Evolutionary conservation across 2,797 vertebrate genomes (phyloP).

Genomic region (Helarctos malayanus): DNA sequence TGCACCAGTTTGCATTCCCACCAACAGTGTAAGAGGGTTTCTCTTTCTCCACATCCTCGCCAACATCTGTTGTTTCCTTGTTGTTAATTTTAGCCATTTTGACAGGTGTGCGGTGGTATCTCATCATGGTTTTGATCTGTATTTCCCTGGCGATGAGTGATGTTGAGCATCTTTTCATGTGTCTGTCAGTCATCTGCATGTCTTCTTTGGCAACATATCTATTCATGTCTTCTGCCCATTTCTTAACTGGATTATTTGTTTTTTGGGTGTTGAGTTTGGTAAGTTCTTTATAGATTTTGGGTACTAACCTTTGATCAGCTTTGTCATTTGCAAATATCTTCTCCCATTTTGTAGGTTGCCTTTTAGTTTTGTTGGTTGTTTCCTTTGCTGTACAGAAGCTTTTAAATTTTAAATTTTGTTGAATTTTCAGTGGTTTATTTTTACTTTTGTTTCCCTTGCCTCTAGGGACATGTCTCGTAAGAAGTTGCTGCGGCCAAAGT

Average conservation of each 20-base stretch:
- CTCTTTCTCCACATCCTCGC: background rate
- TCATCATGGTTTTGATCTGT: background rate
- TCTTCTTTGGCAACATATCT: background rate
- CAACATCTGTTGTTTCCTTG: background rate
- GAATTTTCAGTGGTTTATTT: background rate
- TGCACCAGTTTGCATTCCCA: background rate
- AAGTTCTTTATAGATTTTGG: background rate
- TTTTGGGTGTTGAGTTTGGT: background rate
- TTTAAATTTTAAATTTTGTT: background rate
- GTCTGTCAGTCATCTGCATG: background rate
- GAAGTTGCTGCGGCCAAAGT: background rate
- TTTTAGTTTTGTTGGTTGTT: background rate
- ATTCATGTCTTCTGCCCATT: background rate
- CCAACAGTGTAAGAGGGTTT: background rate
- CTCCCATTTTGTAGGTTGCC: background rate
- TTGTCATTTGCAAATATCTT: background rate
- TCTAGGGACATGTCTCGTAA: background rate
- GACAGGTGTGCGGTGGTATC: background rate
- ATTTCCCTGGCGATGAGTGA: background rate
- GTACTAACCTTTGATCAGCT: background rate
- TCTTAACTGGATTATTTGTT: background rate
- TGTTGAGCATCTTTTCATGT: background rate
- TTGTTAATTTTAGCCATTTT: background rate
- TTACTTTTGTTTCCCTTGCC: background rate
- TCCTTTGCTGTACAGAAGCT: background rate